Conservation (phyloP, 2,113 vertebrate species). For the Oryzias celebensis region DNA sequence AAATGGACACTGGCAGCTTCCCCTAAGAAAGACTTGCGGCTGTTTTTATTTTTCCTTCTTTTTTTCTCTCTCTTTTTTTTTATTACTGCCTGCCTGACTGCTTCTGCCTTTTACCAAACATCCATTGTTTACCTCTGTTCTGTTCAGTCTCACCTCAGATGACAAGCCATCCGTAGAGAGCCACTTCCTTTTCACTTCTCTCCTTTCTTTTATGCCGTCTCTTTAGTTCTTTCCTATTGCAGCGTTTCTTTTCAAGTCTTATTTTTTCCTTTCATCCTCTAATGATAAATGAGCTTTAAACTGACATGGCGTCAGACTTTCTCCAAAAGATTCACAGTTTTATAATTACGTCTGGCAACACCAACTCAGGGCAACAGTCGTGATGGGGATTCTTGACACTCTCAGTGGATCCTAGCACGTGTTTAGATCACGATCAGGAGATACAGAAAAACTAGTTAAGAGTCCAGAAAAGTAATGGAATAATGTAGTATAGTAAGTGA, state of each 20-base stretch:
- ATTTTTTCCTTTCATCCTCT: neutral
- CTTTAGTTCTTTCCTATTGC: constrained; percentile 19
- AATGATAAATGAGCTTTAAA: constrained; percentile 45
- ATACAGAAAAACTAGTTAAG: neutral
- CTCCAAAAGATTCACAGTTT: constrained; percentile 41
- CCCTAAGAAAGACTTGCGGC: constrained; percentile 67
- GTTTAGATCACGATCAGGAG: constrained; percentile 29
- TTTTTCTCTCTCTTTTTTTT: constrained; percentile 21
- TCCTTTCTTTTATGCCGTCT: constrained; percentile 31
- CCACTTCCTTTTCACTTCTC: constrained; percentile 49
- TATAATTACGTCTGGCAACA: constrained; percentile 65
- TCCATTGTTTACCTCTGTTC: constrained; percentile 69
- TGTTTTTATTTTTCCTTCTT: constrained; percentile 46
- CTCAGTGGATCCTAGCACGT: constrained; percentile 30
- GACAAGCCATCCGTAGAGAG: constrained; percentile 77
- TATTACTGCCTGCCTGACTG: constrained; percentile 66
- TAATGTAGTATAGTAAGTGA: constrained; percentile 18
- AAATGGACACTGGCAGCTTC: constrained; percentile 79
- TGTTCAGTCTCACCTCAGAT: constrained; percentile 77
- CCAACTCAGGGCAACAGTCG: constrained; percentile 22
- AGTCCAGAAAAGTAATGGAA: constrained; percentile 12
- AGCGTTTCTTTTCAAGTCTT: constrained; percentile 4
- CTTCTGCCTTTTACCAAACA: constrained; percentile 71
- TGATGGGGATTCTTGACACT: constrained; percentile 30
- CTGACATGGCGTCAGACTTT: constrained; percentile 27